Conservation (phyloP, 2,113 vertebrate genomes). For the Noturus placidus region DNA sequence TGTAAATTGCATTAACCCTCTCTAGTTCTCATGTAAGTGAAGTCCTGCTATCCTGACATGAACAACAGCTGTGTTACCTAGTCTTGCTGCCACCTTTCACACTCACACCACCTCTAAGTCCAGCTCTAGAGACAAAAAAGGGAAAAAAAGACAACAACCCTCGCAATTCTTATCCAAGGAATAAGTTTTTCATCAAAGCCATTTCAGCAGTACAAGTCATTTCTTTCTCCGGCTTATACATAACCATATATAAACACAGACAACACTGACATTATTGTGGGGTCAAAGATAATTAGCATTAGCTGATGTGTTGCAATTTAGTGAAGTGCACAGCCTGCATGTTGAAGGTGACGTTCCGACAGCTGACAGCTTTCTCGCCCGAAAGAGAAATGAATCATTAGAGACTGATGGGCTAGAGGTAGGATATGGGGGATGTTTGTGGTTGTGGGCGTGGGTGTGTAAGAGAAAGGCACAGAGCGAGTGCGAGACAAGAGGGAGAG, state of each 20-base stretch:
- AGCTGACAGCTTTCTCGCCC: slow-evolving; percentile 58
- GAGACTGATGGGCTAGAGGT: slow-evolving; percentile 40
- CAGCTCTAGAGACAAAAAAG: neutral
- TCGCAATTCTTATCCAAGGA: neutral
- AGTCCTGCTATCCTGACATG: slow-evolving; percentile 2
- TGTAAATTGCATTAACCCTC: slow-evolving; percentile 14
- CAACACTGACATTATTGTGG: slow-evolving; percentile 19
- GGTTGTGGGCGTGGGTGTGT: slow-evolving; percentile 26
- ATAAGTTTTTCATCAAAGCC: neutral
- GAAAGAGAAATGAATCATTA: slow-evolving; percentile 56
- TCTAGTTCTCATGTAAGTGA: slow-evolving; percentile 24
- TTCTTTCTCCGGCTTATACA: neutral
- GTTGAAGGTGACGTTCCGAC: slow-evolving; percentile 53
- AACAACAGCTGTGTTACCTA: slow-evolving; percentile 34
- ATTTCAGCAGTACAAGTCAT: neutral
- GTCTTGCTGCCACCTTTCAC: slow-evolving; percentile 6
- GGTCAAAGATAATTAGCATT: slow-evolving; percentile 57
- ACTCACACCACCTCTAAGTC: slow-evolving; percentile 2
- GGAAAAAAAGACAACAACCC: neutral
- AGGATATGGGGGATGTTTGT: slow-evolving; percentile 33
- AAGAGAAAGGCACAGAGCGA: slow-evolving; percentile 21
- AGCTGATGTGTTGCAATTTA: slow-evolving; percentile 64
- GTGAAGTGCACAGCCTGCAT: slow-evolving; percentile 61
- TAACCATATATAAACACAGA: slow-evolving; percentile 5
- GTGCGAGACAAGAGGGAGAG: slow-evolving; percentile 33